Conservation (phyloP, 2,113 vertebrate species). For the Etheostoma cragini region DNA sequence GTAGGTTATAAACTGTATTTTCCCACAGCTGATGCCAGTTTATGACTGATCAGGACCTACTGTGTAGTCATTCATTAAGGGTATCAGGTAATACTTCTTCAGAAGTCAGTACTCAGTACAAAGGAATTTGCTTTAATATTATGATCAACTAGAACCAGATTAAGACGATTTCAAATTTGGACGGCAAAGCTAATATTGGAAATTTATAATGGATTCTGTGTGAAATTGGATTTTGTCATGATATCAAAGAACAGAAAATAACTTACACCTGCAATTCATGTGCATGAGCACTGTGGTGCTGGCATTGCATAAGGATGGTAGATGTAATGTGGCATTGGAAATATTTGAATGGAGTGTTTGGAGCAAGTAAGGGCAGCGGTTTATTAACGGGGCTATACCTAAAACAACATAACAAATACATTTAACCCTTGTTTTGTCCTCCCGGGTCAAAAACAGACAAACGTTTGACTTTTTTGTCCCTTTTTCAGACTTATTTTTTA, state of each 20-base stretch:
- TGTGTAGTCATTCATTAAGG: neutral
- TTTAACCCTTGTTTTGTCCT: too few relatives aligned
- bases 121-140: too few relatives aligned
- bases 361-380: neutral
- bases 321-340: neutral
- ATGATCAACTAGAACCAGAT: too few relatives aligned
- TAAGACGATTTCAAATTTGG: neutral
- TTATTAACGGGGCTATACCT: neutral
- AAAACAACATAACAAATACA: too few relatives aligned
- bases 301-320: neutral
- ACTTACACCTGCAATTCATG: neutral
- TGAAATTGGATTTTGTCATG: neutral
- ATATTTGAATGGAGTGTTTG: neutral
- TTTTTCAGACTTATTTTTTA: too few relatives aligned
- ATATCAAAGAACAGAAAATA: neutral
- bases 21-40: conserved; percentile 35
- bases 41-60: neutral
- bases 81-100: too few relatives aligned
- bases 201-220: neutral
- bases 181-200: neutral
- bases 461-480: too few relatives aligned
- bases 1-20: conserved; percentile 20
- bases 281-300: too few relatives aligned
- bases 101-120: too few relatives aligned
- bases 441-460: too few relatives aligned